A percentile compares a stretch with the other conserved stretches of the same genome.
phyloP scores from a whole-genome alignment of 1,140 invertebrate genomes.

The Drosophila auraria region DNA sequence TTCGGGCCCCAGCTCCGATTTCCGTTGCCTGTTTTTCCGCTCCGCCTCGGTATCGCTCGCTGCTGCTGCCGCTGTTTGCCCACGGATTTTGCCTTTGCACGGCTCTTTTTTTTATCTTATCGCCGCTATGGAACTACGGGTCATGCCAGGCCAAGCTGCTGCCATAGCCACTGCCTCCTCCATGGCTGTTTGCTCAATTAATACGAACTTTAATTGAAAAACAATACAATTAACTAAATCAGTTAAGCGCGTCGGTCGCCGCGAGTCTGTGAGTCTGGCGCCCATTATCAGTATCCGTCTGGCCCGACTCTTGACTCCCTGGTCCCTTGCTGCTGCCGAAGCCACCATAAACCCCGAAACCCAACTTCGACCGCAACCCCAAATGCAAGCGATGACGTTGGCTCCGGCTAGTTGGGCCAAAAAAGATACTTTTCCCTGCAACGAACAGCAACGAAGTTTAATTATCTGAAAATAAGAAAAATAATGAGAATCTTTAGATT shows the following conservation, averaged over 20 bases:
- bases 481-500: too few relatives aligned
- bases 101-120: constrained; percentile 57
- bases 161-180: not conserved
- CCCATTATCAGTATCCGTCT: constrained; percentile 41
- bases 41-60: constrained; percentile 14
- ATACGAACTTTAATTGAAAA: constrained; percentile 83
- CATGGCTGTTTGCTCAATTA: constrained; percentile 75
- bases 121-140: constrained; percentile 28
- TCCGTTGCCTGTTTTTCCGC: constrained; percentile 14
- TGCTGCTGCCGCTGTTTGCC: constrained; percentile 11
- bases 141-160: constrained; percentile 41
- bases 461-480: not conserved
- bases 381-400: not conserved
- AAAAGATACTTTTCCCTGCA: not conserved
- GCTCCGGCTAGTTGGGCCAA: constrained; percentile 9
- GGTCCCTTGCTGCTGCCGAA: not conserved
- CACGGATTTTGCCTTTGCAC: constrained; percentile 51
- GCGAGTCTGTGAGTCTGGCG: constrained; percentile 43
- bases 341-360: not conserved
- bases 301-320: constrained; percentile 9
- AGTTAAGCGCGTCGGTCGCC: constrained; percentile 72
- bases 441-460: constrained; percentile 5
- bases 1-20: constrained; percentile 13
- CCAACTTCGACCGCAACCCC: constrained; percentile 11
- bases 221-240: constrained; percentile 84